These are phyloP conservation scores for Drosophila murphyi DNA, from an alignment of 1,140 invertebrate genomes.

Conservation along the genomic window DNA sequence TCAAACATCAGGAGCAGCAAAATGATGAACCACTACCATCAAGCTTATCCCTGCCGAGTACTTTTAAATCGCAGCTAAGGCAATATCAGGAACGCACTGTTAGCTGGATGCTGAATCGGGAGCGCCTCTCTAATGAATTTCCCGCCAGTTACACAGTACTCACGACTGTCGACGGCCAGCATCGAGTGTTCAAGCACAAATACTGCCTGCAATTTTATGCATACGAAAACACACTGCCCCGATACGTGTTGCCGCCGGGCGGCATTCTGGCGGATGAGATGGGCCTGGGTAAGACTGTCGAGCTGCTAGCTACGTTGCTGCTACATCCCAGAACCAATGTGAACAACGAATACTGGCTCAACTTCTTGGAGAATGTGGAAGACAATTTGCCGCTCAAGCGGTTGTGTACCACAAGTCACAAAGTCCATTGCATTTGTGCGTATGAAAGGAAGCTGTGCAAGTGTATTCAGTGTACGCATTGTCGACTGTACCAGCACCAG, in stretches of 20 bases:
- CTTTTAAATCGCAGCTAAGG: constrained; percentile 85
- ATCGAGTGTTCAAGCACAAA: constrained; percentile 85
- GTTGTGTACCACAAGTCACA: not conserved
- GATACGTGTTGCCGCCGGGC: constrained; percentile 85
- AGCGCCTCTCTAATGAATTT: constrained; percentile 72
- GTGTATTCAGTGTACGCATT: constrained; percentile 54
- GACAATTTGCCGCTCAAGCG: constrained; percentile 53
- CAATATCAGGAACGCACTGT: constrained; percentile 89
- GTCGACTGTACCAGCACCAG: constrained; percentile 63
- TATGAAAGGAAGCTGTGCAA: not conserved
- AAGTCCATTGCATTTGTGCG: constrained; percentile 59
- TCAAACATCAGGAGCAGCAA: constrained; percentile 38
- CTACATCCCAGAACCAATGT: constrained; percentile 85
- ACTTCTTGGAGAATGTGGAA: constrained; percentile 21
- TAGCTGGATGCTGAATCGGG: constrained; percentile 89
- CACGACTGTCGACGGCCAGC: constrained; percentile 36
- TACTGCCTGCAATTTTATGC: constrained; percentile 64
- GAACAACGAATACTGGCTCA: constrained; percentile 39
- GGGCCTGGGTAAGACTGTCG: constrained; percentile 93
- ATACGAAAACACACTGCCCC: constrained; percentile 31
- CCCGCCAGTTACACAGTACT: constrained; percentile 49
- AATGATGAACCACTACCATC: not conserved
- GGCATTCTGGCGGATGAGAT: constrained; percentile 94
- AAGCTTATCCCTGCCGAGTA: constrained; percentile 29
- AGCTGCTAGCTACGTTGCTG: constrained; percentile 89